These are phyloP conservation scores for Pissodes strobi DNA, from an alignment of 1,140 invertebrate species.

Conservation along the genomic window DNA sequence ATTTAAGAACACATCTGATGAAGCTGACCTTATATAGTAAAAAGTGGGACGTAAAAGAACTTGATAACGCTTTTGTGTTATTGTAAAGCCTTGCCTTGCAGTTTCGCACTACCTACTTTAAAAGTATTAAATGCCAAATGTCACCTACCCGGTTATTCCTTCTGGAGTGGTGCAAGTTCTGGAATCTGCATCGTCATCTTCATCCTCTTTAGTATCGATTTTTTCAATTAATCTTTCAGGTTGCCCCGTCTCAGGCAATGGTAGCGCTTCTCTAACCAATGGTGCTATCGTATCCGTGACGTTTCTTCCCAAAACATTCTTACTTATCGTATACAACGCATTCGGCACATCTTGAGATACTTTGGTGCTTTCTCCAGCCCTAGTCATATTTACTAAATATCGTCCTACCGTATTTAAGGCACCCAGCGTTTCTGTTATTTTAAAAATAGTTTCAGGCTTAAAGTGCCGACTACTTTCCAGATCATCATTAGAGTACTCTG, in stretches of 20 bases:
- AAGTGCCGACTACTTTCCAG: constrained; percentile 46
- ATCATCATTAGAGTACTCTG: constrained; percentile 28
- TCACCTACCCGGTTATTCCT: constrained; percentile 70
- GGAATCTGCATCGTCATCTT: constrained; percentile 42
- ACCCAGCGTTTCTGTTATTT: constrained; percentile 71
- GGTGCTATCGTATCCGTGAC: constrained; percentile 79
- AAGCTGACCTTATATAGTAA: too few species aligned
- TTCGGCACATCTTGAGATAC: constrained; percentile 65
- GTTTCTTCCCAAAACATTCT: constrained; percentile 78
- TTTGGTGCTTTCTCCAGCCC: constrained; percentile 57
- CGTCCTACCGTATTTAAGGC: constrained; percentile 81
- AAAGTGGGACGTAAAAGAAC: too few species aligned
- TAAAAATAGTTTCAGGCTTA: constrained; percentile 59
- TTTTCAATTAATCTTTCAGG: constrained; percentile 1
- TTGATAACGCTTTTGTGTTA: too few species aligned
- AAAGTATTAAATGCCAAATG: neutral
- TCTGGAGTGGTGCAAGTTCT: constrained; percentile 78
- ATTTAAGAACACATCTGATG: too few species aligned
- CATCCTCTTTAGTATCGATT: constrained; percentile 25
- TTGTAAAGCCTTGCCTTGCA: too few species aligned
- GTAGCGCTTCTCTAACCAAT: constrained; percentile 68
- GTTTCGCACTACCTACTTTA: too few species aligned
- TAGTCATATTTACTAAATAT: constrained; percentile 80
- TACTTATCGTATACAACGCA: constrained; percentile 78
- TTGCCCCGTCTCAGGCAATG: constrained; percentile 51